phyloP scores from a whole-genome alignment of 2,113 vertebrate species.

The Tragulus kanchil region DNA sequence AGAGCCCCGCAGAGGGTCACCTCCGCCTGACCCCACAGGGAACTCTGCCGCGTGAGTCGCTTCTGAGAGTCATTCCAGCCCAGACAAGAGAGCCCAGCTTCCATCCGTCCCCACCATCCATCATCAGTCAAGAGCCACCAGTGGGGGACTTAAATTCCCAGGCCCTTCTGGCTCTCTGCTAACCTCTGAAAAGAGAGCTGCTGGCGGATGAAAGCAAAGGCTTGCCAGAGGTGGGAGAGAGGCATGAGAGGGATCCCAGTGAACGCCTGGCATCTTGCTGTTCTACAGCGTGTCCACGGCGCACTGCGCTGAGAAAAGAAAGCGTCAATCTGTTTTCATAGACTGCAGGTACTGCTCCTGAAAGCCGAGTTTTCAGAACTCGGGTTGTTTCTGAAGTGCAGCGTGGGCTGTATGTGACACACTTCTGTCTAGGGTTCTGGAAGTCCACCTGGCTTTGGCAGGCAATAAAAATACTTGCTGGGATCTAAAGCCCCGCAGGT shows the following conservation, averaged over 20 bases:
- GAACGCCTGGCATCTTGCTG: neutral
- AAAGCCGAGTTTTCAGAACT: neutral
- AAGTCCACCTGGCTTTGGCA: neutral
- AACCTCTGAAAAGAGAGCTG: neutral
- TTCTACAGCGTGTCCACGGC: neutral
- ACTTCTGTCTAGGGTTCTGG: neutral
- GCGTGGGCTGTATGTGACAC: neutral
- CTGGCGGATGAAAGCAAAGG: neutral
- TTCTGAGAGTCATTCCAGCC: neutral
- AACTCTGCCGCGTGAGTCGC: neutral
- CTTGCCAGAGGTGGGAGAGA: neutral
- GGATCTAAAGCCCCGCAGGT: neutral
- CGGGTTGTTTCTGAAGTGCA: neutral
- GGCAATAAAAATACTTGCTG: neutral
- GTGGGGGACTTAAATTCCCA: neutral
- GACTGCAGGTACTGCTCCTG: neutral
- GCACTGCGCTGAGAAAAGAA: neutral
- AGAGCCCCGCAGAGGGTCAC: too few species aligned
- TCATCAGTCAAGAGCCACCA: neutral
- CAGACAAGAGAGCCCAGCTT: neutral
- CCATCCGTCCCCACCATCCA: too few species aligned
- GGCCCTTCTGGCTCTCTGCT: neutral
- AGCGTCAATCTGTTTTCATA: neutral
- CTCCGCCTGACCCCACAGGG: neutral
- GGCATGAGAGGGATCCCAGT: rapidly evolving